phyloP scores from a whole-genome alignment of 2,888 invertebrate genomes.

The Torymus texanus region DNA sequence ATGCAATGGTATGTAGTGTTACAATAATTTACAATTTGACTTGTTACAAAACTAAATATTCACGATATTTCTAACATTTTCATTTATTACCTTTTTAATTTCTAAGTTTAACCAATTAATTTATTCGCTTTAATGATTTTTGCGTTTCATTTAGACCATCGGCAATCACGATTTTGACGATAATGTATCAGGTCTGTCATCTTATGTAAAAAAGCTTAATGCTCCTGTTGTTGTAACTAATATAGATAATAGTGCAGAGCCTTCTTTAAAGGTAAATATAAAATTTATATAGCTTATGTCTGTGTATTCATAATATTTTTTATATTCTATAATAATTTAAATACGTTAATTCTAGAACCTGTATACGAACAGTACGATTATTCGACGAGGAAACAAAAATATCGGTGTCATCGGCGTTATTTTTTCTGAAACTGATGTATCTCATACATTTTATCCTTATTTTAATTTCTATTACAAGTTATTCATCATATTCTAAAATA shows the following conservation, averaged over 20 bases:
- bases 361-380: conserved; percentile 81
- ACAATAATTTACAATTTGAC: too few species aligned
- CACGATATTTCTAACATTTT: too few species aligned
- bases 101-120: too few species aligned
- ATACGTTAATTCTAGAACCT: conserved; percentile 74
- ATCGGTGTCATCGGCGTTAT: conserved; percentile 91
- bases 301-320: neutral
- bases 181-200: conserved; percentile 82
- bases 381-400: conserved; percentile 79
- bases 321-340: neutral
- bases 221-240: conserved; percentile 86
- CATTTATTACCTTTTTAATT: too few species aligned
- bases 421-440: conserved; percentile 81
- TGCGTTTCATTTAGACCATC: conserved; percentile 78
- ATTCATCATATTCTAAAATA: too few species aligned
- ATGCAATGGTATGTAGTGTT: conserved; percentile 81
- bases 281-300: neutral
- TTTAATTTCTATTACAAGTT: too few species aligned
- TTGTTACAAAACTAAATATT: too few species aligned
- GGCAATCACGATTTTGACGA: conserved; percentile 94
- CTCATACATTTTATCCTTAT: conserved; percentile 57
- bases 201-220: conserved; percentile 81
- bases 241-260: conserved; percentile 83
- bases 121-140: too few species aligned
- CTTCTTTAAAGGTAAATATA: conserved; percentile 74